Evolutionary conservation across 92 coral and sea anemone genomes (phyloP).

Genomic region (Zoanthus sociatus): DNA sequence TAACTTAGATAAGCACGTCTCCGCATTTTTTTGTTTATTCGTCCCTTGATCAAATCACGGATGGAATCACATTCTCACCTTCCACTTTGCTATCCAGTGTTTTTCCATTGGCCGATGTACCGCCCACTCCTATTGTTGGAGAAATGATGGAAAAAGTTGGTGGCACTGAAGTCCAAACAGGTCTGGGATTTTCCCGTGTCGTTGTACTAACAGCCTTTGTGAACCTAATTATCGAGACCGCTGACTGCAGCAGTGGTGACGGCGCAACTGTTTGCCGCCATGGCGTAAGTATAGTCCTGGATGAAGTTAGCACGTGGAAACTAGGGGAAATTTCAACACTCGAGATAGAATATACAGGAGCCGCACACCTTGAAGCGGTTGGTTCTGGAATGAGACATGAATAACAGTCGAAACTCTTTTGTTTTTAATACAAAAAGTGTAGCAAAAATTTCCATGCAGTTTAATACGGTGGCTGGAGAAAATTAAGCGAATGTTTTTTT

Average conservation of each 20-base stretch:
- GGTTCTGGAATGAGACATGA: constrained; percentile 26
- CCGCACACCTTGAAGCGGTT: constrained; percentile 22
- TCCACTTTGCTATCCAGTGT: background rate
- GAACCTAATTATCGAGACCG: background rate
- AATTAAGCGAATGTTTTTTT: too few relatives aligned
- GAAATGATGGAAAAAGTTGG: constrained; percentile 18
- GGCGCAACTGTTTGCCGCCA: constrained; percentile 19
- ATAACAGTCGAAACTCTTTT: constrained; percentile 1
- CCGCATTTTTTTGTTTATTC: background rate
- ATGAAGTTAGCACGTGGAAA: background rate
- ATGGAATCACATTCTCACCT: background rate
- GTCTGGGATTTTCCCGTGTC: background rate
- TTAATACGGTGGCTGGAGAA: background rate
- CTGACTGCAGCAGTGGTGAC: constrained; percentile 12
- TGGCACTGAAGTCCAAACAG: constrained; percentile 24
- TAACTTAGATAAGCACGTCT: background rate
- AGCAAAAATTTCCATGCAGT: background rate
- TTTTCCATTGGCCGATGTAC: background rate
- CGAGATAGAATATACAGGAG: background rate
- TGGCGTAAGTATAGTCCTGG: background rate
- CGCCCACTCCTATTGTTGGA: constrained; percentile 7
- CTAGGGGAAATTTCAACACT: constrained; percentile 20
- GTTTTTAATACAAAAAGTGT: background rate
- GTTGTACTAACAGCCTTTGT: constrained; percentile 6
- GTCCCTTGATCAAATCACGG: background rate